These are phyloP conservation scores for Pangasius larnaudii DNA, from an alignment of 2,797 vertebrate species.

Conservation along the genomic window DNA sequence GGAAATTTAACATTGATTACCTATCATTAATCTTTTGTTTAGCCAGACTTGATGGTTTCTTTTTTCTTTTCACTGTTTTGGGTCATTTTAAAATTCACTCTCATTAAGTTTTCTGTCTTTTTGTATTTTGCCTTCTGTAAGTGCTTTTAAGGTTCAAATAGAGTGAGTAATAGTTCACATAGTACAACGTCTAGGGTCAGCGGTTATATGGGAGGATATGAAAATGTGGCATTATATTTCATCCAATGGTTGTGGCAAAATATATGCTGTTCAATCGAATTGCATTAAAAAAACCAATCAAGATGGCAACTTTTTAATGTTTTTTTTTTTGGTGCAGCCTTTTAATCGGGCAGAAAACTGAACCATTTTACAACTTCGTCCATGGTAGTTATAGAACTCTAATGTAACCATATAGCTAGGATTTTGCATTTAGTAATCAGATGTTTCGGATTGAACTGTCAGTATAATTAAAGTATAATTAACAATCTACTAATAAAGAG, in stretches of 20 bases:
- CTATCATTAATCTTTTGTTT: neutral
- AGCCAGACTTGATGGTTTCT: too few relatives aligned
- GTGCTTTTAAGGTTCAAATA: neutral
- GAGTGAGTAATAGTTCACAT: neutral
- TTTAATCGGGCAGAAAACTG: neutral
- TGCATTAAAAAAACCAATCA: neutral
- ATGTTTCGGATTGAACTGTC: neutral
- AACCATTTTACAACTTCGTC: neutral
- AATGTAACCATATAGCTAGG: neutral
- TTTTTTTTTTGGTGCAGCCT: neutral
- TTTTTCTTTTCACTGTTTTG: neutral
- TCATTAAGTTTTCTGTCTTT: neutral
- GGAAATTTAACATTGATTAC: neutral
- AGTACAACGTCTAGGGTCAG: neutral
- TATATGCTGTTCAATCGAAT: neutral
- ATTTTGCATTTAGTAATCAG: neutral
- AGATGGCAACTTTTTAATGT: neutral
- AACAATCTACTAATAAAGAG: neutral
- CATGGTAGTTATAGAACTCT: neutral
- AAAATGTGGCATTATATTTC: neutral
- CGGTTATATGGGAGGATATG: neutral
- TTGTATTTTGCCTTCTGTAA: neutral
- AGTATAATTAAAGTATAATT: neutral
- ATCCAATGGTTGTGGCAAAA: neutral
- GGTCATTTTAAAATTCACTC: neutral